These are phyloP conservation scores for Oscheius sp. DNA, from an alignment of 2,888 invertebrate genomes.

Conservation along the genomic window DNA sequence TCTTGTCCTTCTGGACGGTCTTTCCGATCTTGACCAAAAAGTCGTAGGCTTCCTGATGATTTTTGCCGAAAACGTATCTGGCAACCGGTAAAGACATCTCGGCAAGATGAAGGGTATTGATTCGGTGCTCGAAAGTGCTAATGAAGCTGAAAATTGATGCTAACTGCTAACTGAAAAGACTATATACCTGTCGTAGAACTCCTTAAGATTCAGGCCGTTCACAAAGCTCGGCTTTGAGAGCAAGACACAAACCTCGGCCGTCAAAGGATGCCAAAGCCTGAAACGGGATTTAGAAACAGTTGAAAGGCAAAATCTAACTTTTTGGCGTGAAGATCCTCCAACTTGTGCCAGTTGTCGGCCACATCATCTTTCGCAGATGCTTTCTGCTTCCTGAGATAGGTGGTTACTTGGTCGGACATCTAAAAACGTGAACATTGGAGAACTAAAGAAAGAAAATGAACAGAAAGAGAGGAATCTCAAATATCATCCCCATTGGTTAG, in stretches of 20 bases:
- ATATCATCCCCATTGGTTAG: neutral
- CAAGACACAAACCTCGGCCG: constrained; percentile 49
- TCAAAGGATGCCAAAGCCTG: constrained; percentile 72
- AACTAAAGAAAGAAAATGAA: neutral
- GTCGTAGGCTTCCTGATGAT: constrained; percentile 86
- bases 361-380: constrained; percentile 55
- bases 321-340: constrained; percentile 65
- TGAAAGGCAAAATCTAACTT: constrained; percentile 52
- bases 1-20: constrained; percentile 82
- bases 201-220: constrained; percentile 55
- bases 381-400: constrained; percentile 62
- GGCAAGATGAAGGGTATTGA: constrained; percentile 90
- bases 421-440: neutral
- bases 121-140: constrained; percentile 93
- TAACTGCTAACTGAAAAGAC: neutral
- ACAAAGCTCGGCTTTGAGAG: constrained; percentile 57
- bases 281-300: constrained; percentile 24
- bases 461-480: neutral
- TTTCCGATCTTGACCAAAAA: constrained; percentile 89
- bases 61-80: constrained; percentile 61
- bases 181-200: constrained; percentile 80
- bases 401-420: constrained; percentile 64
- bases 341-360: constrained; percentile 66
- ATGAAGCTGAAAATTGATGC: constrained; percentile 81
- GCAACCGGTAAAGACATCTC: constrained; percentile 81